phyloP scores from a whole-genome alignment of 2,888 invertebrate species.

The Aleiodes leptofemur region DNA sequence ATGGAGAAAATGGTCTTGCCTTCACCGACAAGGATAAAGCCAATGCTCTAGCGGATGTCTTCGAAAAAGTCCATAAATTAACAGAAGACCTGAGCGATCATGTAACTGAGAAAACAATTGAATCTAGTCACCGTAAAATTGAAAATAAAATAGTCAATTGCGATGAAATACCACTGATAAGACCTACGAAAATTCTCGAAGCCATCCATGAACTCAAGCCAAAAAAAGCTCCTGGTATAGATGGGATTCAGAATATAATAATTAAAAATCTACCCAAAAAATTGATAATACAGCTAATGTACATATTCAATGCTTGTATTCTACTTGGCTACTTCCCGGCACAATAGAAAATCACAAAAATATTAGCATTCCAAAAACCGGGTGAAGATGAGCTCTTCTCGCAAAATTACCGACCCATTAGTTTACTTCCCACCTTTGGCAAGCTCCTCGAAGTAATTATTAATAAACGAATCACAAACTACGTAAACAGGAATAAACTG shows the following conservation, averaged over 20 bases:
- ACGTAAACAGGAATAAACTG: not conserved
- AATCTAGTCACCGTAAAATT: too few relatives aligned
- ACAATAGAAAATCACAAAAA: not conserved
- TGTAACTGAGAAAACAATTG: not conserved
- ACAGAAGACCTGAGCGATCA: not conserved
- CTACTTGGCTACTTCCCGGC: not conserved
- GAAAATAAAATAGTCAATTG: too few relatives aligned
- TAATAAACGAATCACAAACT: not conserved
- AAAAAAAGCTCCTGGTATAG: slow-evolving; percentile 39
- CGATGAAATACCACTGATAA: too few relatives aligned
- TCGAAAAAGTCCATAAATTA: too few relatives aligned
- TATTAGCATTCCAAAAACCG: not conserved
- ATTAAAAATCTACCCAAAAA: slow-evolving; percentile 42
- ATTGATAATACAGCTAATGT: slow-evolving; percentile 14
- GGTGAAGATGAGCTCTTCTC: not conserved
- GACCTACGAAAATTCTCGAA: too few relatives aligned
- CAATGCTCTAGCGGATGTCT: slow-evolving; percentile 5
- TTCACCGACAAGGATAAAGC: not conserved
- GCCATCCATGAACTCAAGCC: slow-evolving; percentile 12
- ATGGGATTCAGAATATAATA: slow-evolving; percentile 41
- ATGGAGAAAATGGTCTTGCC: not conserved
- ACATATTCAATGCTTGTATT: not conserved
- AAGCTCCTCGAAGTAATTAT: not conserved
- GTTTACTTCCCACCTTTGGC: not conserved
- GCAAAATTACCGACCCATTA: slow-evolving; percentile 12